A percentile compares a stretch with the other conserved stretches of the same genome.
Conservation (phyloP, 2,797 vertebrate genomes). For the Lepidocolaptes lacrymiger region DNA sequence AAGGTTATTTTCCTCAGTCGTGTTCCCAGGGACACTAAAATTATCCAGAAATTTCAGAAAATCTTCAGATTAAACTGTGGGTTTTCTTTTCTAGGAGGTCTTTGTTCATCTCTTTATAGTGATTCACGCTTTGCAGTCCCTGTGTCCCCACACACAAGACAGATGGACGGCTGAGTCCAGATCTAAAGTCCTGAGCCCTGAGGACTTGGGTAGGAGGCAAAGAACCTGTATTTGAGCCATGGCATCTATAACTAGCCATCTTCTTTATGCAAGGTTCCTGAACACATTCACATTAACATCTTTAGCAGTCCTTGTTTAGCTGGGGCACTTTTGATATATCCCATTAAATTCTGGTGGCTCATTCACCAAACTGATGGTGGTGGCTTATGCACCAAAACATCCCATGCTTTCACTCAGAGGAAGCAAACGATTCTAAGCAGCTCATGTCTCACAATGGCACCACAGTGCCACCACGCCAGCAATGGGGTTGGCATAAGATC, state of each 20-base stretch:
- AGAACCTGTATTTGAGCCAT: neutral
- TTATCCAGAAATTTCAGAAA: neutral
- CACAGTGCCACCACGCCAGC: rapidly evolving
- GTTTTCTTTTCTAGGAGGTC: neutral
- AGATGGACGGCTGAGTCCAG: neutral
- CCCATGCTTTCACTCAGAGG: neutral
- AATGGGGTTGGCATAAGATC: neutral
- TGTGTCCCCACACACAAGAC: neutral
- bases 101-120: neutral
- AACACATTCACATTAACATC: rapidly evolving
- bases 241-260: neutral
- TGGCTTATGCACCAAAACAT: neutral
- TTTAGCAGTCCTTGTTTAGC: neutral
- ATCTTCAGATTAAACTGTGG: neutral
- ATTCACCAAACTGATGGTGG: neutral
- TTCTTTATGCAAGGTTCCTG: neutral
- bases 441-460: neutral
- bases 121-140: neutral
- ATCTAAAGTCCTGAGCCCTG: neutral
- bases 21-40: neutral
- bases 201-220: neutral
- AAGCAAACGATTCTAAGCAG: rapidly evolving
- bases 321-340: neutral
- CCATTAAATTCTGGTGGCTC: rapidly evolving
- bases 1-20: neutral